Evolutionary conservation across 92 coral and sea anemone species (phyloP).

Genomic region (Parazoanthus swiftii): DNA sequence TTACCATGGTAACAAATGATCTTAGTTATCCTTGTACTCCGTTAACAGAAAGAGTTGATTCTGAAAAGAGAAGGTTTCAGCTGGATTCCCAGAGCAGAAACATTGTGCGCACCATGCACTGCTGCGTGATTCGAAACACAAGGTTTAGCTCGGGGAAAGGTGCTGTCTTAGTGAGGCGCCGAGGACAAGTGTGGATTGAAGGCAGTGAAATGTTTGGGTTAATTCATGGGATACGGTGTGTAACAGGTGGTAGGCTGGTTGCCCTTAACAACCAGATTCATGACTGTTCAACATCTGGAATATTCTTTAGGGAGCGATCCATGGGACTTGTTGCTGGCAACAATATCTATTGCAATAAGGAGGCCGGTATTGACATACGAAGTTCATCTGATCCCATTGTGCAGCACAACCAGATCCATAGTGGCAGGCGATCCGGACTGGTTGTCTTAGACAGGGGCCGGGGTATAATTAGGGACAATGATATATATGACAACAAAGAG

Average conservation of each 20-base stretch:
- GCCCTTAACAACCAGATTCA: slow-evolving; percentile 79
- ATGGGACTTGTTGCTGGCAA: slow-evolving; percentile 96
- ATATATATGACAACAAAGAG: slow-evolving; percentile 90
- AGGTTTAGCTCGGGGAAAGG: slow-evolving; percentile 74
- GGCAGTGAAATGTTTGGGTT: slow-evolving; percentile 81
- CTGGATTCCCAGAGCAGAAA: slow-evolving; percentile 71
- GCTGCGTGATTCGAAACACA: slow-evolving; percentile 85
- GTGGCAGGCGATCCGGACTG: slow-evolving; percentile 88
- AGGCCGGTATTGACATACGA: slow-evolving; percentile 94
- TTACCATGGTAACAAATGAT: slow-evolving; percentile 59
- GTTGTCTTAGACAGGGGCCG: slow-evolving; percentile 93
- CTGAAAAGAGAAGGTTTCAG: slow-evolving; percentile 56
- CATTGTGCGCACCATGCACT: slow-evolving; percentile 77
- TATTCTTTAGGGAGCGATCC: slow-evolving; percentile 90
- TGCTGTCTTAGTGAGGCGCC: slow-evolving; percentile 81
- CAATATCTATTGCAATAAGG: slow-evolving; percentile 79
- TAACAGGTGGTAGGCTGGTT: slow-evolving; percentile 81
- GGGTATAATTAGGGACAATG: slow-evolving; percentile 86
- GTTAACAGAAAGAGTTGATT: slow-evolving; percentile 22
- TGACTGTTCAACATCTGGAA: slow-evolving; percentile 89
- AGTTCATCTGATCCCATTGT: slow-evolving; percentile 94
- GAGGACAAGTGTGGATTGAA: slow-evolving; percentile 95
- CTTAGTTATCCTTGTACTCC: slow-evolving; percentile 46
- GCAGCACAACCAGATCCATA: slow-evolving; percentile 91
- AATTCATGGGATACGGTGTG: slow-evolving; percentile 81